Percentiles rank a stretch among this genome's conserved stretches.
Evolutionary conservation across 2,113 vertebrate species (phyloP).

Genomic region (Pogona vitticeps): DNA sequence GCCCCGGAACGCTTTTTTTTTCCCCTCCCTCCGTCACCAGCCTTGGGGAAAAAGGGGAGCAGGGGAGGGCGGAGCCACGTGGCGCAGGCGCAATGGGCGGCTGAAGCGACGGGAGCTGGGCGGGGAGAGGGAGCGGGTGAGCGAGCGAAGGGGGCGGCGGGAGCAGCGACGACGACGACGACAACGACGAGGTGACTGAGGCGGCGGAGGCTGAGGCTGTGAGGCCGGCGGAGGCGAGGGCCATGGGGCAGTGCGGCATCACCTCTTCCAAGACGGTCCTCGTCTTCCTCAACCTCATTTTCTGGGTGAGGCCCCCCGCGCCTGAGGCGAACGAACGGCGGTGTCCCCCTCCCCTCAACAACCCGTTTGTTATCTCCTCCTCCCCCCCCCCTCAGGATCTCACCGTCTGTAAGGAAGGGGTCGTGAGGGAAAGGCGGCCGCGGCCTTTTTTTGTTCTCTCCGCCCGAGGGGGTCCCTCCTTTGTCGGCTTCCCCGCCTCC

Average conservation of each 20-base stretch:
- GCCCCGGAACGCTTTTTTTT: not conserved
- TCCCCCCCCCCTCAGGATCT: not conserved
- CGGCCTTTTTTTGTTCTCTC: not conserved
- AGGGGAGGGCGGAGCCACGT: not conserved
- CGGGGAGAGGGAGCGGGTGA: too few species aligned
- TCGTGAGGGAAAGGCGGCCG: not conserved
- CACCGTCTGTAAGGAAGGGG: not conserved
- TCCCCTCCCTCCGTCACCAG: too few species aligned
- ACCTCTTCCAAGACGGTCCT: constrained; percentile 97
- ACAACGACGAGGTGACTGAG: not conserved
- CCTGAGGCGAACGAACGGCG: not conserved
- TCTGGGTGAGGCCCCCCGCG: constrained; percentile 84
- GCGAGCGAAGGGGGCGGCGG: not conserved
- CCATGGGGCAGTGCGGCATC: constrained; percentile 90
- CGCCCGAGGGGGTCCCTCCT: not conserved
- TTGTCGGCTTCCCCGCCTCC: not conserved
- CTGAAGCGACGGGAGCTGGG: not conserved
- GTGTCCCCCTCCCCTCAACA: not conserved
- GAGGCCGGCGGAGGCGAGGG: constrained; percentile 31
- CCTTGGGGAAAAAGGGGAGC: too few species aligned
- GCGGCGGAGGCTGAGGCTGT: constrained; percentile 16
- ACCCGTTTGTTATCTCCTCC: too few species aligned
- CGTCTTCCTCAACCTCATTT: constrained; percentile 97
- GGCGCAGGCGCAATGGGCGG: not conserved
- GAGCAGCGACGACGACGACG: constrained; percentile 38